Conservation (phyloP, 1,140 invertebrate species). For the Zaprionus lachaisei region DNA sequence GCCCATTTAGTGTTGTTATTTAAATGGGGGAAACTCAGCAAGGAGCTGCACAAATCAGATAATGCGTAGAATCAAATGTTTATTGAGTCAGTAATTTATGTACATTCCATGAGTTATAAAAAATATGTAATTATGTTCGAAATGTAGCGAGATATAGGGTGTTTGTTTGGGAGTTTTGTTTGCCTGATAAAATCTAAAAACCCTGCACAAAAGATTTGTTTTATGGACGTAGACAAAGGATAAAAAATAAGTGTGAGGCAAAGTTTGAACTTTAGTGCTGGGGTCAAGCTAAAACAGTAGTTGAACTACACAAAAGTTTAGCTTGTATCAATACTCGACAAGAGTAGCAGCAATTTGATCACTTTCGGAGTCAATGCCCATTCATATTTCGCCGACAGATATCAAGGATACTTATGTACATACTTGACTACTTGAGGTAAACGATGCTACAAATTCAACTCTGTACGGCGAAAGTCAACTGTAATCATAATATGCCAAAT, state of each 20-base stretch:
- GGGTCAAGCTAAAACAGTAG: slow-evolving; percentile 27
- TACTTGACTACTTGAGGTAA: slow-evolving; percentile 31
- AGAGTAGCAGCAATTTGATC: slow-evolving; percentile 18
- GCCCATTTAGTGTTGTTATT: slow-evolving; percentile 42
- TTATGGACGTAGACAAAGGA: slow-evolving; percentile 27
- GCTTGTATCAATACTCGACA: background rate
- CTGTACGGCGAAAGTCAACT: slow-evolving; percentile 20
- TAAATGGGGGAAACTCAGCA: slow-evolving; percentile 26
- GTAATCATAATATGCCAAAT: slow-evolving; percentile 35
- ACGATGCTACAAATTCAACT: slow-evolving; percentile 22
- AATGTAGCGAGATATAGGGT: background rate
- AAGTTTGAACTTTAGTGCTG: slow-evolving; percentile 20
- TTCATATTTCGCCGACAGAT: slow-evolving; percentile 23
- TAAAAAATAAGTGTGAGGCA: background rate
- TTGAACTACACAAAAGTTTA: slow-evolving; percentile 12
- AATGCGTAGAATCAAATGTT: slow-evolving; percentile 46
- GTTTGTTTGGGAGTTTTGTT: background rate
- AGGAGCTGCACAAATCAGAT: slow-evolving; percentile 36
- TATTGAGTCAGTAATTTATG: slow-evolving; percentile 42
- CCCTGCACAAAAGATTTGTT: background rate
- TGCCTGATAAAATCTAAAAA: slow-evolving; percentile 1
- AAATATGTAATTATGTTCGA: slow-evolving; percentile 11
- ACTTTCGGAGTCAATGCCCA: slow-evolving; percentile 6
- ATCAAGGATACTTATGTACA: slow-evolving; percentile 13
- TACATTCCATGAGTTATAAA: slow-evolving; percentile 21